phyloP scores from a whole-genome alignment of 1,140 invertebrate species.

The Thaumetopoea pityocampa region DNA sequence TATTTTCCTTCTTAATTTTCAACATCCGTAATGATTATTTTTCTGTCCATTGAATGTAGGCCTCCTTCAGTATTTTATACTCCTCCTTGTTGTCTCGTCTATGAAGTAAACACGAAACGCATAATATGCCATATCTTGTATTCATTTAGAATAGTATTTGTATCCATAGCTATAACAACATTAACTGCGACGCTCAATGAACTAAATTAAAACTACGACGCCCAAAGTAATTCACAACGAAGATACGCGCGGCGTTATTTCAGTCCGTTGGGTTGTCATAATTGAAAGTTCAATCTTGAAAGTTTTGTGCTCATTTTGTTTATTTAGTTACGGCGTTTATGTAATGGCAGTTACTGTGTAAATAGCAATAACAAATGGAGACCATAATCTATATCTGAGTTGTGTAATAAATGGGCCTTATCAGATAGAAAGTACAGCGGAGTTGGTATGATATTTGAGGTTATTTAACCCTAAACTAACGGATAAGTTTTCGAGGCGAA shows the following conservation, averaged over 20 bases:
- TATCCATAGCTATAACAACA: conserved; percentile 7
- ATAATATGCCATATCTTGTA: no score
- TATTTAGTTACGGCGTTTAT: conserved; percentile 21
- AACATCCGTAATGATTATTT: no score
- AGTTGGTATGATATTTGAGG: conserved; percentile 21
- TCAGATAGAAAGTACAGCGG: conserved; percentile 58
- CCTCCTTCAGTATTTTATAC: no score
- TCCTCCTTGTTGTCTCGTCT: no score
- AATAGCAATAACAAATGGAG: conserved; percentile 25
- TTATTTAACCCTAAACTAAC: conserved; percentile 37
- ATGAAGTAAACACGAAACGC: no score
- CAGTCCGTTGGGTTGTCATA: conserved; percentile 10
- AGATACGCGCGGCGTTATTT: no score
- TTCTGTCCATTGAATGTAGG: no score
- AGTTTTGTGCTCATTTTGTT: conserved; percentile 6
- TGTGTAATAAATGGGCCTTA: conserved; percentile 35
- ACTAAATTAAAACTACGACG: no score
- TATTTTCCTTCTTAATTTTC: no score
- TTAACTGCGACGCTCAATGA: no score
- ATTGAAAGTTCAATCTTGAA: conserved; percentile 14
- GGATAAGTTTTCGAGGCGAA: conserved; percentile 22
- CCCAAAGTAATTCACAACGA: no score
- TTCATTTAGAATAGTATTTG: no score
- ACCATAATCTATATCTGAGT: conserved; percentile 26
- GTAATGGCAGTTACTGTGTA: conserved; percentile 18